These are phyloP conservation scores for Formica exsecta DNA, from an alignment of 1,140 invertebrate species.

Conservation along the genomic window DNA sequence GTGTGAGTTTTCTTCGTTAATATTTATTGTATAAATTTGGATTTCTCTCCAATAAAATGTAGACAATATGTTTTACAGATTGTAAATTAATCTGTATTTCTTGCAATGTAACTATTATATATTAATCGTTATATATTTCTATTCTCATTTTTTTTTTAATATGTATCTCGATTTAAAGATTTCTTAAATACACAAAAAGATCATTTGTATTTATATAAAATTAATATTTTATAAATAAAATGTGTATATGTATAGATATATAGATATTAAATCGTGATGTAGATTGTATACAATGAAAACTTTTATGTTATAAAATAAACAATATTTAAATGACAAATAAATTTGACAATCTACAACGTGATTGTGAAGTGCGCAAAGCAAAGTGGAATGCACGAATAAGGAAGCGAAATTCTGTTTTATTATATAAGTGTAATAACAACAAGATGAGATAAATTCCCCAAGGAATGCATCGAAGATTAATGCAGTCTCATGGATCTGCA, in stretches of 20 bases:
- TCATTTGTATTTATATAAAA: not conserved
- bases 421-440: conserved; percentile 69
- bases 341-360: conserved; percentile 19
- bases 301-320: not conserved
- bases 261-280: not conserved
- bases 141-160: not conserved
- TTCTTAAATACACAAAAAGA: not conserved
- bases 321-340: not conserved
- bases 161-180: not conserved
- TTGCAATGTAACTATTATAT: not conserved
- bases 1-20: not conserved
- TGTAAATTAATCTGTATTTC: not conserved
- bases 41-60: not conserved
- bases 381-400: conserved; percentile 19
- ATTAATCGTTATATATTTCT: not conserved
- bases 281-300: not conserved
- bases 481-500: conserved; percentile 73
- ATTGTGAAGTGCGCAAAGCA: not conserved
- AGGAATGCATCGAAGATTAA: conserved; percentile 73
- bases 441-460: conserved; percentile 69
- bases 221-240: not conserved
- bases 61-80: not conserved
- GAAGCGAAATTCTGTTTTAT: conserved; percentile 38
- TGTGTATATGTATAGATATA: too few species aligned
- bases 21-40: not conserved